These are phyloP conservation scores for Malurus splendens DNA, from an alignment of 2,797 vertebrate genomes.

Conservation along the genomic window DNA sequence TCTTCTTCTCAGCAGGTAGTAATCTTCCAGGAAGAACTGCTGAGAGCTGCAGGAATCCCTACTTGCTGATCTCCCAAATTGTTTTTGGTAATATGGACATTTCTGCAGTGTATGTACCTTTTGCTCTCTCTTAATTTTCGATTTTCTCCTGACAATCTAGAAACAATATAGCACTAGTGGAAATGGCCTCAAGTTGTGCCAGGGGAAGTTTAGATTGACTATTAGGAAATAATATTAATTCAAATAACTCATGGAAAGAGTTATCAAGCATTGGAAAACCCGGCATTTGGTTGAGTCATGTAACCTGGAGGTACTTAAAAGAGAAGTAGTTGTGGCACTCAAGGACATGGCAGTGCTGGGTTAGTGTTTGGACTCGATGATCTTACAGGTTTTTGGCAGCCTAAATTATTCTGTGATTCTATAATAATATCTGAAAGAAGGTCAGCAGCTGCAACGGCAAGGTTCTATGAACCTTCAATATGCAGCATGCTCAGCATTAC, in stretches of 20 bases:
- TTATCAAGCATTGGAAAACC: neutral
- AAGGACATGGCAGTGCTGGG: neutral
- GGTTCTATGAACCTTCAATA: neutral
- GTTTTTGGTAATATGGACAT: conserved; percentile 1
- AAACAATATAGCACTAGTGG: neutral
- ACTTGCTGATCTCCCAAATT: conserved; percentile 41
- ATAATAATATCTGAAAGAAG: neutral
- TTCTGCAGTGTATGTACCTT: neutral
- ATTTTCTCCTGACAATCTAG: conserved; percentile 16
- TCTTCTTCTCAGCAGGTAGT: conserved; percentile 32
- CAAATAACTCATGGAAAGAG: neutral
- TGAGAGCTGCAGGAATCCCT: conserved; percentile 29
- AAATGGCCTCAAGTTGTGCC: neutral
- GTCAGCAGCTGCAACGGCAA: neutral
- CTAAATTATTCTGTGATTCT: neutral
- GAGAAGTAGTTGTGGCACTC: neutral
- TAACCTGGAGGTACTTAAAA: neutral
- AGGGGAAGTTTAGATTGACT: neutral
- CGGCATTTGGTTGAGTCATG: neutral
- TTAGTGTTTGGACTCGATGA: neutral
- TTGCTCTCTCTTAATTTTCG: neutral
- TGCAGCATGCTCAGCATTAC: neutral
- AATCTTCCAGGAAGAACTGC: conserved; percentile 46
- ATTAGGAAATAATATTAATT: neutral
- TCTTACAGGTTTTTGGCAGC: neutral